phyloP scores from a whole-genome alignment of 2,113 vertebrate genomes.

The Xiphophorus maculatus region DNA sequence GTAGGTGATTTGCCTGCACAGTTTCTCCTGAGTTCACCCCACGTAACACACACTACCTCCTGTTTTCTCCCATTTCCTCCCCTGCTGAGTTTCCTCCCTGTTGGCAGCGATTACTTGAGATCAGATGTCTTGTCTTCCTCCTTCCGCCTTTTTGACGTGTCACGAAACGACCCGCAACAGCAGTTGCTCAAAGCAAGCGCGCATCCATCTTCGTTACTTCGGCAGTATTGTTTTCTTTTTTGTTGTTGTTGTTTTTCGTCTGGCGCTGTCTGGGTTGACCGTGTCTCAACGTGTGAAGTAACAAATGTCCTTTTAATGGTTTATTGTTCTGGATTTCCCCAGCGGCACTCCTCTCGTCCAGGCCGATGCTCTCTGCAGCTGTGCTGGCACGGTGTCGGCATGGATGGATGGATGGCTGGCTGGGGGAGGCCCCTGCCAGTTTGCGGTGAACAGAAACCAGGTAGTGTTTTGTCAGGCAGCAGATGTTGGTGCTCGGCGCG shows the following conservation, averaged over 20 bases:
- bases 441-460: conserved; percentile 56
- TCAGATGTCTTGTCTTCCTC: conserved; percentile 15
- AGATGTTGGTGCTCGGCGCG: conserved; percentile 59
- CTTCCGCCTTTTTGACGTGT: conserved; percentile 19
- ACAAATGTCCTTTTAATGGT: conserved; percentile 7
- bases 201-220: background rate
- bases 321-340: conserved; percentile 26
- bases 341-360: conserved; percentile 4
- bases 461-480: conserved; percentile 56
- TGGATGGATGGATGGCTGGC: background rate
- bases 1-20: background rate
- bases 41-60: conserved; percentile 7
- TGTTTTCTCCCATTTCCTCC: conserved; percentile 14
- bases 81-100: conserved; percentile 14
- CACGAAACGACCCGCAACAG: conserved; percentile 3
- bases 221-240: background rate
- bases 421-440: conserved; percentile 27
- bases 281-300: conserved; percentile 5
- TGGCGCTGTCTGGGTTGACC: background rate
- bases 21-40: conserved; percentile 5
- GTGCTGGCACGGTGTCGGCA: conserved; percentile 20
- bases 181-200: background rate
- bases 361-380: conserved; percentile 41
- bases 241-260: background rate
- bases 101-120: conserved; percentile 41